These are phyloP conservation scores for Mactromeris polynyma DNA, from an alignment of 2,888 invertebrate species.

Conservation along the genomic window DNA sequence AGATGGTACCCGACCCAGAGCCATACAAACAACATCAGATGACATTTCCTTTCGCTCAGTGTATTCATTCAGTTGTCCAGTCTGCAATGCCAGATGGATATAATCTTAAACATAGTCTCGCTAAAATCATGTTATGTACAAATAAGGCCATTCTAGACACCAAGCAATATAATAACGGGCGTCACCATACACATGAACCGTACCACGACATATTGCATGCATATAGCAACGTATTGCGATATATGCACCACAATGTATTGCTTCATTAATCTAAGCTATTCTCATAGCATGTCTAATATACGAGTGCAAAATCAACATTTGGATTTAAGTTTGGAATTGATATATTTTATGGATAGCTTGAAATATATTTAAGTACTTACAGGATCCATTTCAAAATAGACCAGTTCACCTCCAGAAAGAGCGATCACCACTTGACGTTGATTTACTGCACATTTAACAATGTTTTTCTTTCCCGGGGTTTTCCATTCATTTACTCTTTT, in stretches of 20 bases:
- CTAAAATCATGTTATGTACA: background rate
- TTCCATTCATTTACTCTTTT: slow-evolving; percentile 99
- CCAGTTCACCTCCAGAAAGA: slow-evolving; percentile 97
- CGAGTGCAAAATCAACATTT: no score
- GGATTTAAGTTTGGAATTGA: no score
- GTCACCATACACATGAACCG: no score
- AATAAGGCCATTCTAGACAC: background rate
- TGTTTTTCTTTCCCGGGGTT: slow-evolving; percentile 98
- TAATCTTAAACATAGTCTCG: no score
- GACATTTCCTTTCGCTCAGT: slow-evolving; percentile 98
- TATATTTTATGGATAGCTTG: no score
- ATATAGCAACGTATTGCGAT: no score
- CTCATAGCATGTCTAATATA: no score
- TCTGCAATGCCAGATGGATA: slow-evolving; percentile 89
- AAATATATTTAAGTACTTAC: slow-evolving; percentile 89
- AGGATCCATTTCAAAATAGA: slow-evolving; percentile 99
- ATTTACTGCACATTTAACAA: slow-evolving; percentile 99
- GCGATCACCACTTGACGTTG: slow-evolving; percentile 99
- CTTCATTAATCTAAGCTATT: no score
- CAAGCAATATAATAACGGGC: no score
- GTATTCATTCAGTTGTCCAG: slow-evolving; percentile 99
- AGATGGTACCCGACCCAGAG: slow-evolving; percentile 96
- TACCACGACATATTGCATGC: no score
- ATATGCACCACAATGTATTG: no score
- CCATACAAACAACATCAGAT: slow-evolving; percentile 99